Base-by-base conservation (phyloP, 1,140 invertebrate genomes). In the Laupala kohalensis region DNA sequence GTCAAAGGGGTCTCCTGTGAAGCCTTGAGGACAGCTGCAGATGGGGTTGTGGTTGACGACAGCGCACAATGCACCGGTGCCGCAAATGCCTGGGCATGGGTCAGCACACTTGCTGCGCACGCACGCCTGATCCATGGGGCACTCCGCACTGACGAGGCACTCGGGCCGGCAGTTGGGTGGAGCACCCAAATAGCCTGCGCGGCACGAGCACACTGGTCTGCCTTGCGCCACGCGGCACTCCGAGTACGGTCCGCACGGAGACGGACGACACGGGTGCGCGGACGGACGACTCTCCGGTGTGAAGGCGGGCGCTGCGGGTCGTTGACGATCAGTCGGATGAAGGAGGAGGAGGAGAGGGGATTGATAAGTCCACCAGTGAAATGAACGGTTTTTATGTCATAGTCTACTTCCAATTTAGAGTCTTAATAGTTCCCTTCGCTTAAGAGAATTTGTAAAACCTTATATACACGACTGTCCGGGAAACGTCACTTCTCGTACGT, bases 51-150 rank as follows among this genome's bases (percentile, higher is more conserved):
- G 90, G 78, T 90, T 91, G 64, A 89, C 86, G 5, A 92, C 89
- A 72, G 88, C 82, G 75, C 92, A 94, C 71, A 88, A 86, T 2
- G 91, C 89, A 70, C 88, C 88, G 13, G 89, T 79, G 53, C 90
- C 91, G 80, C 92, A 94, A 1, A 90, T 90, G 67, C 90, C 90
- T 23, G 87, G 86, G 76, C 91, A 93, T 15, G 91, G 90, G 83
- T 92, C 89, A 71, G 83, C 84, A 76, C 92, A 93, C 79, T 90
- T 91, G 74, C 89, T 88, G 72, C 87, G 88, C 65, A 92, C 86
- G 76, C 92, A 93, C 3, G 91, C 89, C 74, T 86, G 84, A 76
- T 89, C 88, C 25, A 88, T 86, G n/a, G 88, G 84, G 78, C 92
- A 95, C 75, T 94, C 92, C 0, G 89, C 88, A 77, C 92, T 84